Base-by-base conservation (phyloP, 2,113 vertebrate species). In the Paraplagusia blochii region DNA sequence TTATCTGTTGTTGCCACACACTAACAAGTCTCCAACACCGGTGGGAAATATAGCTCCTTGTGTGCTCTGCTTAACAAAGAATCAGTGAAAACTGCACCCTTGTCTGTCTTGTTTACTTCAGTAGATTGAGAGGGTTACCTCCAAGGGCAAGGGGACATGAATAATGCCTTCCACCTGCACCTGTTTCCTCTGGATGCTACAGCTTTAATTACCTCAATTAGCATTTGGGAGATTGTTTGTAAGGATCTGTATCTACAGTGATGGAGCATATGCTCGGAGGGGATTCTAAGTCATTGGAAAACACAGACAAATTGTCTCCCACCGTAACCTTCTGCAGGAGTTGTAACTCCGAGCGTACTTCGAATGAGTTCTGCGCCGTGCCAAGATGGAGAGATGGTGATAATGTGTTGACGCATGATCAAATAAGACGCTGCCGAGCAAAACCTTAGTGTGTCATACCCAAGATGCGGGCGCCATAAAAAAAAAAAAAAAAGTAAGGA, bases 171-270 rank as follows among this genome's bases (percentile, higher is more conserved):
- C 71, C 81, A 88, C 88, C 88, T 88, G 88, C 84, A 89, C 85
- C 87, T 89, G 85, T 86, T 87, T 81, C 84, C 77, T 87, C 83
- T 82, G 87, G 83, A 90, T 85, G 87, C 85, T 39, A 82, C 62
- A 64, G 74, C 78, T 87, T 83, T 90, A 90, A 90, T 90, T 91
- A 89, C 85, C 77, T 77, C 83, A 88, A 90, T 91, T 90, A 90
- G 87, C 87, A 90, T 89, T 90, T 86, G 80, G 86, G 84, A 90
- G 87, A 88, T 83, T 85, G 82, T 88, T 88, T 86, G 83, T 71
- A 85, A 84, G 79, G 82, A 86, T 83, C 69, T 79, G 83, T 86
- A 87, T 87, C 85, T 86, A 78, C 82, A 78, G 80, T 86, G 87
- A 88, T 88, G 80, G 80, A 87, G 82, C 80, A 81, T 79, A 78